These are phyloP conservation scores for Anoplopoma fimbria DNA, from an alignment of 2,113 vertebrate genomes.

Conservation along the genomic window DNA sequence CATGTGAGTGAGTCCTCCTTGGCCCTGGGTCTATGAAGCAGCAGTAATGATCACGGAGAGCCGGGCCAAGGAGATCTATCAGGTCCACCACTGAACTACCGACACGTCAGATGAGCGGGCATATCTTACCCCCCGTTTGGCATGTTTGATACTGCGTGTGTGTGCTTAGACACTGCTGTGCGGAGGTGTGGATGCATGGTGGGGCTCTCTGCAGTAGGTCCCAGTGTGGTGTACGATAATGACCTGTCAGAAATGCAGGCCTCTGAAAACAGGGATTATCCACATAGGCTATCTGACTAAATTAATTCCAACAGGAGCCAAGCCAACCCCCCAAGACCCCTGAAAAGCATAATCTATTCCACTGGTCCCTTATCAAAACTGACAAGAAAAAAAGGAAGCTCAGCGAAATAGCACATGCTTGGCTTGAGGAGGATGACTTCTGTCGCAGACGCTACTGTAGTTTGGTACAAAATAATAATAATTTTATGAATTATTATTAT, in stretches of 20 bases:
- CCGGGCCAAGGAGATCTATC: constrained; percentile 36
- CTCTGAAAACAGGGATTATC: constrained; percentile 85
- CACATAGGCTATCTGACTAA: constrained; percentile 84
- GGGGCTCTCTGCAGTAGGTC: constrained; percentile 69
- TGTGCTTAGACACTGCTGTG: constrained; percentile 16
- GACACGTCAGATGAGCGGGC: constrained; percentile 32
- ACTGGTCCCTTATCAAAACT: constrained; percentile 69
- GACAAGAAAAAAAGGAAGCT: constrained; percentile 37
- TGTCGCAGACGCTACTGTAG: neutral
- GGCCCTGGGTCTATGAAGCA: constrained; percentile 27
- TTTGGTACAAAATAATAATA: constrained; percentile 10
- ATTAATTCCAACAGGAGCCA: constrained; percentile 84
- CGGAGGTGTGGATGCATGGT: constrained; percentile 5
- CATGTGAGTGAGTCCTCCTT: constrained; percentile 37
- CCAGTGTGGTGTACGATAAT: constrained; percentile 87
- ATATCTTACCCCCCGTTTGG: constrained; percentile 39
- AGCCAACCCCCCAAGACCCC: constrained; percentile 77
- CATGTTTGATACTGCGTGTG: constrained; percentile 33
- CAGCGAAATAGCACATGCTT: constrained; percentile 43
- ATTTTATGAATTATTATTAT: neutral
- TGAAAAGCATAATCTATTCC: constrained; percentile 79
- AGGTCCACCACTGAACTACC: constrained; percentile 11
- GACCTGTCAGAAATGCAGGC: constrained; percentile 88
- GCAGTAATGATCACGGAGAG: constrained; percentile 59
- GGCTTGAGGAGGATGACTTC: constrained; percentile 16